Evolutionary conservation across 1,140 invertebrate species (phyloP), one percentile per base, ranked within the genome.

Genomic region (Drosophila ohnishii): DNA sequence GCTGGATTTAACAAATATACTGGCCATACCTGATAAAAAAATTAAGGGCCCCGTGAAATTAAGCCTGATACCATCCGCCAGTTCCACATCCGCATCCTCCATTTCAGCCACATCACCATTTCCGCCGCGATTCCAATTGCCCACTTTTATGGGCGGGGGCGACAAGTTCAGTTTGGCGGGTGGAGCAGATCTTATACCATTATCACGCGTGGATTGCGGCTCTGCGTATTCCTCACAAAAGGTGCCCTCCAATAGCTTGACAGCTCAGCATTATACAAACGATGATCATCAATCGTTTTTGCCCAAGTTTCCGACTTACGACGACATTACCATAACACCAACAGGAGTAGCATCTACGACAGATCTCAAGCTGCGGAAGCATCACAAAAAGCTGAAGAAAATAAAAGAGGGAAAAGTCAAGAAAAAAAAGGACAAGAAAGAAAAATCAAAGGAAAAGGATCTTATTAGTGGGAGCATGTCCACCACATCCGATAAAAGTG

Each of bases 351-450:
- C 53, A 6, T 19, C 55, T 11, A 14, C 53, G 14, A 37, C 34
- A 19, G 74, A 85, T 37, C 9, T 78, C 0, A 94, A 94, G 70
- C 93, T 93, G 77, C 93, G 94, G 90, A 95, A 95, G 77, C 92
- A 94, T 37, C 95, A 95, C 78, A 94, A 95, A 56, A 96, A 96
- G 90, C 94, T 95, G 53, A 95, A 95, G 62, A 95, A 95, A 76
- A 93, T 95, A 35, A 95, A 95, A 80, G 94, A 94, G 44, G 93
- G 94, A 28, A 94, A 94, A 90, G 92, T 95, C 5, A 96, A 95
- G 82, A 95, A 95, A 90, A 96, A 96, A 81, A 96, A 96, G 78
- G 95, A 96, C 59, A 96, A 96, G 77, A 96, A 96, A 71, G 94
- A 94, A 42, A 95, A 94, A 87, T 92, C 90, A 10, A 94, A 93